Evolutionary conservation across 2,888 invertebrate genomes (phyloP), one percentile per base, ranked within the genome.

Genomic region (Drosophila affinis): DNA sequence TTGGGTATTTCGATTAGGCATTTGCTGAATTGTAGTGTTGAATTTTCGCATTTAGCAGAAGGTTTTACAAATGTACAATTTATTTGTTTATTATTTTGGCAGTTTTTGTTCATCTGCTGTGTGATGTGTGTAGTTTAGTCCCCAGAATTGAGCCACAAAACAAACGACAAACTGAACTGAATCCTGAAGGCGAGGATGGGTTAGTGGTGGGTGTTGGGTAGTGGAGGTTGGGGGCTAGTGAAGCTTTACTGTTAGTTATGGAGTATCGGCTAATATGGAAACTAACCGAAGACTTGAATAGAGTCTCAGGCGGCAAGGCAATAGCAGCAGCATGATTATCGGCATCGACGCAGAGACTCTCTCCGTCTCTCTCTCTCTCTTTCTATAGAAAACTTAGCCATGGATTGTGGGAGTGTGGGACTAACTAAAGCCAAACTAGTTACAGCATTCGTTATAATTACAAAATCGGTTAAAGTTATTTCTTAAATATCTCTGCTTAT

Each of bases 361-460:
- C 54, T 48, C 53, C 46, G 46, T 61, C 63, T 63, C 56, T 63
- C 3, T 24, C 4, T 24, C 24, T 24, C 14, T 39, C 12, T 14
- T 48, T 53, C 53, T 51, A 46, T 52, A 55, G 58, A 65, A 63
- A 77, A 68, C 63, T 75, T 76, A 64, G 62, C 52, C 62, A 14
- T 55, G 72, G 51, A 76, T 63, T 62, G 54, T 65, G 67, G 67
- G 63, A 21, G 53, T 58, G 46, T 32, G 21, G 44, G 61, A 58
- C 48, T 65, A 78, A 81, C 81, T 84, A 76, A 87, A 87, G 81
- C 82, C 59, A 82, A 85, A 85, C 86, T 82, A 82, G 86, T 70
- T 87, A 82, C 87, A 82, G 76, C 87, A 84, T 85, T 84, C 75
- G 67, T 81, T 69, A 78, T 72, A 85, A 70, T 76, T 76, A 79